Conservation (phyloP, 2,888 invertebrate genomes). For the Orthosia gracilis region DNA sequence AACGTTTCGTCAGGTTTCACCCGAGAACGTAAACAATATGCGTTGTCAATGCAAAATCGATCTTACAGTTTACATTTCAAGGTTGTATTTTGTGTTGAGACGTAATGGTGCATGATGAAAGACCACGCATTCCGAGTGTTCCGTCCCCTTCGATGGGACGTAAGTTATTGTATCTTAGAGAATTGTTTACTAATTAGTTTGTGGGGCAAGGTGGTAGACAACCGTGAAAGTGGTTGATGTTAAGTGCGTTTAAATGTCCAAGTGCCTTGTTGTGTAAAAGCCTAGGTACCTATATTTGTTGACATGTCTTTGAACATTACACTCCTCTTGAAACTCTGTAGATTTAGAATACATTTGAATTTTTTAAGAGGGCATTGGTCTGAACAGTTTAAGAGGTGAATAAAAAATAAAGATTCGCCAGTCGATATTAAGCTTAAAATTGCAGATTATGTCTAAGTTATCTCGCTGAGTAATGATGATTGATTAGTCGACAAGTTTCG, state of each 20-base stretch:
- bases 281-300: slow-evolving; percentile 22
- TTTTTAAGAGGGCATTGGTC: slow-evolving; percentile 48
- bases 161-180: slow-evolving; percentile 73
- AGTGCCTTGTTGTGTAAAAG: slow-evolving; percentile 33
- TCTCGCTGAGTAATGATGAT: slow-evolving; percentile 43
- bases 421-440: neutral
- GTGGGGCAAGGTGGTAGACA: slow-evolving; percentile 74
- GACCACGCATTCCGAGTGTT: slow-evolving; percentile 75
- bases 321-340: slow-evolving; percentile 50
- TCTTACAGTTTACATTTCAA: slow-evolving; percentile 63
- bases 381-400: slow-evolving; percentile 26
- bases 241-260: slow-evolving; percentile 56
- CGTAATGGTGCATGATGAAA: slow-evolving; percentile 70
- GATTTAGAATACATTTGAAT: slow-evolving; percentile 54
- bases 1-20: slow-evolving; percentile 81
- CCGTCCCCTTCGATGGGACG: slow-evolving; percentile 67
- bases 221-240: slow-evolving; percentile 33
- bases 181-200: slow-evolving; percentile 79
- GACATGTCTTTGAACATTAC: slow-evolving; percentile 46
- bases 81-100: slow-evolving; percentile 59
- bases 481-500: slow-evolving; percentile 27
- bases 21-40: slow-evolving; percentile 80
- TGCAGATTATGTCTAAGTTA: slow-evolving; percentile 10
- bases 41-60: slow-evolving; percentile 58
- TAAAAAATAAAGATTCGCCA: neutral